A percentile compares a stretch with the other conserved stretches of the same genome.
Conservation (phyloP, 2,888 invertebrate genomes). For the Clitarchus hookeri region DNA sequence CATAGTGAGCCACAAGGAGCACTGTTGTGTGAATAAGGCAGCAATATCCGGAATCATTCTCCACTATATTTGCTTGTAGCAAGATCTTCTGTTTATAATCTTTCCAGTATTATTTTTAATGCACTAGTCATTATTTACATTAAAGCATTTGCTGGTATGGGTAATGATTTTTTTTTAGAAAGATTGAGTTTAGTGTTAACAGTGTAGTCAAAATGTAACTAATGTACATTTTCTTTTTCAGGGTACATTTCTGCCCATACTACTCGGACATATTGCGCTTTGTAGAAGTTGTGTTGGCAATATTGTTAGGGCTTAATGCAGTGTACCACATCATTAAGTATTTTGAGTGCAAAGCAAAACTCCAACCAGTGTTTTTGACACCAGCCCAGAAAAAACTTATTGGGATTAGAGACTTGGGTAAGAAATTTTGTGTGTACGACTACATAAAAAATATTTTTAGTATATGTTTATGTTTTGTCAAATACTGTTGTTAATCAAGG, state of each 20-base stretch:
- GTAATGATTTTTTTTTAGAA: no score
- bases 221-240: conserved; percentile 45
- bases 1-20: no score
- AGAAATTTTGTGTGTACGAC: conserved; percentile 23
- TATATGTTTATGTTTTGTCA: no score
- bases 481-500: no score
- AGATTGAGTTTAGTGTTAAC: neutral
- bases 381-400: conserved; percentile 60
- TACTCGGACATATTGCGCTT: conserved; percentile 41
- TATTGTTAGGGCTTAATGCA: conserved; percentile 41
- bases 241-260: conserved; percentile 49
- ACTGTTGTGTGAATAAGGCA: no score
- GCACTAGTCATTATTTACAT: no score
- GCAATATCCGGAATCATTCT: no score
- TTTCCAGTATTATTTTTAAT: no score
- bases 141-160: no score
- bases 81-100: no score
- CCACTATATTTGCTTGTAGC: no score
- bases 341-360: conserved; percentile 53
- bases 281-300: conserved; percentile 41
- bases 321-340: conserved; percentile 57
- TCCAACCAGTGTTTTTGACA: conserved; percentile 57
- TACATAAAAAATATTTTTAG: no score
- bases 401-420: conserved; percentile 57
- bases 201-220: neutral